A percentile compares a stretch with the other conserved stretches of the same genome.
Evolutionary conservation across 2,888 invertebrate genomes (phyloP).

Genomic region (Caenorhabditis sp.): DNA sequence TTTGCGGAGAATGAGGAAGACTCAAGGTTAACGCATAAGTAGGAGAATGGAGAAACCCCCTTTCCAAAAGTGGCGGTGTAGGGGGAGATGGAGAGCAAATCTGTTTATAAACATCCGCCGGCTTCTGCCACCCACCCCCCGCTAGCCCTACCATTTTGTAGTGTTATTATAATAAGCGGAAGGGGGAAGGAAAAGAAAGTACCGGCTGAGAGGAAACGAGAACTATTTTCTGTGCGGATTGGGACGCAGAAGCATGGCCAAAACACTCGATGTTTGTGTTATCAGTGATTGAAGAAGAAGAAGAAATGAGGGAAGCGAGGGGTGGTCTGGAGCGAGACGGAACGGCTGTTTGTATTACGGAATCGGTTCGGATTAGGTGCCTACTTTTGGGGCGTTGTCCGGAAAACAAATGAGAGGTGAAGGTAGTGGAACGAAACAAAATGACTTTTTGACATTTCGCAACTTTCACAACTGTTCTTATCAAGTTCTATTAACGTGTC

Average conservation of each 20-base stretch:
- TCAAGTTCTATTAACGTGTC: no score
- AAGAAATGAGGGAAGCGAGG: no score
- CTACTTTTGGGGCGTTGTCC: no score
- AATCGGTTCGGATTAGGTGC: no score
- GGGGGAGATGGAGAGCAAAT: slow-evolving; percentile 33
- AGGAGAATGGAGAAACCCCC: neutral
- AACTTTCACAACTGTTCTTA: no score
- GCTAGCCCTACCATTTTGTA: no score
- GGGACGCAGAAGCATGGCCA: slow-evolving; percentile 52
- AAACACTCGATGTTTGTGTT: slow-evolving; percentile 62
- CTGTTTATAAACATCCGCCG: slow-evolving; percentile 57
- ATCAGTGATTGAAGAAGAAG: no score
- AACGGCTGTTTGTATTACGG: neutral
- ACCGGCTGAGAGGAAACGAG: neutral
- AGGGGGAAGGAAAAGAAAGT: neutral
- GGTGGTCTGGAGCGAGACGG: neutral
- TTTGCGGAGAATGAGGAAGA: slow-evolving; percentile 39
- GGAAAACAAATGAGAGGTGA: no score
- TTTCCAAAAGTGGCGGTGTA: slow-evolving; percentile 15
- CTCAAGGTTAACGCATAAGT: slow-evolving; percentile 55
- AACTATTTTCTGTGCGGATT: slow-evolving; percentile 53
- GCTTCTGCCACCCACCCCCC: no score
- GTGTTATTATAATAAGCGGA: no score
- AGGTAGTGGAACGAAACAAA: no score
- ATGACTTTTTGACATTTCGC: no score